These are phyloP conservation scores for Anguilla japonica DNA, from an alignment of 2,113 vertebrate species.

Conservation along the genomic window DNA sequence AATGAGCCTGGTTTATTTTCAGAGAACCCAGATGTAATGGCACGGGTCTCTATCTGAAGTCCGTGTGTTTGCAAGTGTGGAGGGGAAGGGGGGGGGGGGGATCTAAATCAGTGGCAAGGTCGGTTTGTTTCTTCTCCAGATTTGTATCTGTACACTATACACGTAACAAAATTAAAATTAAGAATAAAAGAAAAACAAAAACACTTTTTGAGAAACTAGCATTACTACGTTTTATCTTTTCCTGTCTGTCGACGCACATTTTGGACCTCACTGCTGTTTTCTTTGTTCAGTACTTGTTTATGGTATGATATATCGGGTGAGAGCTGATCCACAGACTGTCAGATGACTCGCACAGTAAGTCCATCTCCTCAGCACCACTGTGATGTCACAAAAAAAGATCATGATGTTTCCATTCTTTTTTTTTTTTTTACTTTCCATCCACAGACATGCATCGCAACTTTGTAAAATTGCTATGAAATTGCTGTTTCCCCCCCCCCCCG, in stretches of 20 bases:
- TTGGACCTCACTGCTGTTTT: background rate
- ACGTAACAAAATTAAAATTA: background rate
- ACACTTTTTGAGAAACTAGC: background rate
- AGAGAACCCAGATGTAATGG: slow-evolving; percentile 53
- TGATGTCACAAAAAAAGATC: background rate
- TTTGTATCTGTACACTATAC: background rate
- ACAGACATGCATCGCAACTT: background rate
- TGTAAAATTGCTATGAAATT: background rate
- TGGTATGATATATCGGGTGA: background rate
- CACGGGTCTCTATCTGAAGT: slow-evolving; percentile 66
- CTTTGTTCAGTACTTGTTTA: background rate
- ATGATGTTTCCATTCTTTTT: background rate
- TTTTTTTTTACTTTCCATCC: background rate
- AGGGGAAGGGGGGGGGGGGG: slow-evolving; percentile 26
- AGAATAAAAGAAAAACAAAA: background rate
- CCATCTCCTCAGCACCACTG: background rate
- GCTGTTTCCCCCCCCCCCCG: background rate
- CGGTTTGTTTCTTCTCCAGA: slow-evolving; percentile 5
- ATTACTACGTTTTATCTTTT: slow-evolving; percentile 2
- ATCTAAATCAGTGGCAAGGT: slow-evolving; percentile 58
- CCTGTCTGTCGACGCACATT: background rate
- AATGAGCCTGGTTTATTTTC: slow-evolving; percentile 50
- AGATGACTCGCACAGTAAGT: background rate
- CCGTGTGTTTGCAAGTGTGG: slow-evolving; percentile 28
- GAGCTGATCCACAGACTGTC: background rate